phyloP scores from a whole-genome alignment of 1,140 invertebrate genomes.

The Polypedilum vanderplanki region DNA sequence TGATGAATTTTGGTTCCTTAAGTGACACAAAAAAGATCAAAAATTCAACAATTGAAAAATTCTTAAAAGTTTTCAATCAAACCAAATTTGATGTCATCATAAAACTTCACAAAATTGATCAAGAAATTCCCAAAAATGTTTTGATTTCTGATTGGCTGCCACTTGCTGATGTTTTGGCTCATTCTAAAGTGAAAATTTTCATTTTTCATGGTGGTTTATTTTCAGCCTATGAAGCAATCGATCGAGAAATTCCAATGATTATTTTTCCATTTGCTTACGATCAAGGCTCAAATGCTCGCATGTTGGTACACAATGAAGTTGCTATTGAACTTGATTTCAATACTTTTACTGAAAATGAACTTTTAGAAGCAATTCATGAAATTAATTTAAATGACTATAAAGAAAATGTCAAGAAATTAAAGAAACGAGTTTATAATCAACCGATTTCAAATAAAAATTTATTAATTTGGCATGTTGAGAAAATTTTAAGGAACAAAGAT shows the following conservation, averaged over 20 bases:
- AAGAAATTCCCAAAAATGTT: not conserved
- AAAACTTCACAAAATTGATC: not conserved
- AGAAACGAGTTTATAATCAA: not conserved
- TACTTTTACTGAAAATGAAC: not conserved
- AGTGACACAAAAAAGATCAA: not conserved
- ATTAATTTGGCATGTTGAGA: too few species aligned
- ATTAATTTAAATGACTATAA: not conserved
- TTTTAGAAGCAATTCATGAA: not conserved
- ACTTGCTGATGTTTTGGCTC: too few species aligned
- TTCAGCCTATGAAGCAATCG: not conserved
- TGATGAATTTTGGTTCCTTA: not conserved
- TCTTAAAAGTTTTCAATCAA: not conserved
- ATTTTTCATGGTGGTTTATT: not conserved
- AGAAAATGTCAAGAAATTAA: not conserved
- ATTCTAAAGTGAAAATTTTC: not conserved
- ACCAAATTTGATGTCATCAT: not conserved
- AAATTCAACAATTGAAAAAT: not conserved
- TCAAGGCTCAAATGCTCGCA: not conserved
- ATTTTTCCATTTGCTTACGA: not conserved
- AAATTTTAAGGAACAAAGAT: too few species aligned
- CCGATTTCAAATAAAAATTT: too few species aligned
- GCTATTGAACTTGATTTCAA: not conserved
- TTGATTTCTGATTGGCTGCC: too few species aligned
- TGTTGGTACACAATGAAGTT: not conserved
- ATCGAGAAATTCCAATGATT: not conserved